phyloP scores from a whole-genome alignment of 1,140 invertebrate species.

The Plutomurus gul region DNA sequence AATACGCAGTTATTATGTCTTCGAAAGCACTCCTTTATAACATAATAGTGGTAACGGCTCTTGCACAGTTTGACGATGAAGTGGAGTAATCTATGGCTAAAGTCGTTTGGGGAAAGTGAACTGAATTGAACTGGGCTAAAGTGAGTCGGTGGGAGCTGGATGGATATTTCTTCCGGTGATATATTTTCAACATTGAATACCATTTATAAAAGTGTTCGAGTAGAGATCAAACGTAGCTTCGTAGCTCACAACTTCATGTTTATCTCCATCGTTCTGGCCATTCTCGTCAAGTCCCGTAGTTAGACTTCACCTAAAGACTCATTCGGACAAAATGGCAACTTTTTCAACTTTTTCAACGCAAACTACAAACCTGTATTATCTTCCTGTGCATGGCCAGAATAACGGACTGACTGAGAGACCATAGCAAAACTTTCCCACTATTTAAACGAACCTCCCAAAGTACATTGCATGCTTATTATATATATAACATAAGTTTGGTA shows the following conservation, averaged over 20 bases:
- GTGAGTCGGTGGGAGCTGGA: neutral
- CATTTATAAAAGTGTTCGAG: too few species aligned
- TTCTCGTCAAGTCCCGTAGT: neutral
- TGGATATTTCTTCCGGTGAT: conserved; percentile 5
- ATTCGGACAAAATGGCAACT: neutral
- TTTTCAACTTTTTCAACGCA: neutral
- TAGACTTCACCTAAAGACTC: neutral
- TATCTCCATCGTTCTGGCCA: neutral
- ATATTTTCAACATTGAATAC: neutral
- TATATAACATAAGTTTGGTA: too few species aligned
- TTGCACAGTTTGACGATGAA: neutral
- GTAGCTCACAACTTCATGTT: neutral
- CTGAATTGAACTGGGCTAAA: neutral
- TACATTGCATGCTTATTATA: too few species aligned
- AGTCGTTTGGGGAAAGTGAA: neutral
- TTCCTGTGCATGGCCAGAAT: too few species aligned
- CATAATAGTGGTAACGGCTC: neutral
- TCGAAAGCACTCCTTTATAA: neutral
- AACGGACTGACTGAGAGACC: too few species aligned
- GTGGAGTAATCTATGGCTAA: neutral
- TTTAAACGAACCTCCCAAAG: too few species aligned
- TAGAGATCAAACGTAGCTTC: too few species aligned
- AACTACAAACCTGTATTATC: too few species aligned
- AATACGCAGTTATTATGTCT: neutral
- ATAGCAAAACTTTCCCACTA: too few species aligned